These are phyloP conservation scores for Narcine bancroftii DNA, from an alignment of 2,113 vertebrate species.

Conservation along the genomic window DNA sequence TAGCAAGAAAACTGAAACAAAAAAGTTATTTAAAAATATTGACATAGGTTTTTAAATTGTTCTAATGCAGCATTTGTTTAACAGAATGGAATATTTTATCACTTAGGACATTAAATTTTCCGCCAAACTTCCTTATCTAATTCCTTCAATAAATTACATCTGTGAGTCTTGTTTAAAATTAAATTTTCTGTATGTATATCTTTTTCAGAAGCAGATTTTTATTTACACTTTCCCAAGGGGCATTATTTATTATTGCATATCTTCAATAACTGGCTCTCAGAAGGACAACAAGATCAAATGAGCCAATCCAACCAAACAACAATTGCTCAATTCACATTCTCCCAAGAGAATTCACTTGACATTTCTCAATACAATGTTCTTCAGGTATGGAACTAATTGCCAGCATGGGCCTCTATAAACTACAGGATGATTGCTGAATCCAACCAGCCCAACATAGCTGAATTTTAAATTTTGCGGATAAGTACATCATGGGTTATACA, in stretches of 20 bases:
- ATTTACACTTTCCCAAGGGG: background rate
- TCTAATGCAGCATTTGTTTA: background rate
- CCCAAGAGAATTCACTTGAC: background rate
- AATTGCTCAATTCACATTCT: background rate
- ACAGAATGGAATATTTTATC: background rate
- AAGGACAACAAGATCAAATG: background rate
- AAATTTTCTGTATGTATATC: background rate
- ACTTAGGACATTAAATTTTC: background rate
- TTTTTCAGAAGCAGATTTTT: background rate
- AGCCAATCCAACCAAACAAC: background rate
- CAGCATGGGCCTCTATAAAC: background rate
- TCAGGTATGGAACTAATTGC: background rate
- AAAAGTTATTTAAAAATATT: background rate
- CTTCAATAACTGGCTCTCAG: background rate
- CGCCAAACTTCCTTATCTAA: background rate
- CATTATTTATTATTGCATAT: background rate
- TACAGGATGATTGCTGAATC: slow-evolving; percentile 3
- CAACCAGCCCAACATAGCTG: background rate
- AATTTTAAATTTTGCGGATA: background rate
- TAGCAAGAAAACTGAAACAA: background rate
- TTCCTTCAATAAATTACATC: background rate
- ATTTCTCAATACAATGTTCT: background rate
- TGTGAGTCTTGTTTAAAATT: background rate
- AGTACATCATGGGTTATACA: background rate
- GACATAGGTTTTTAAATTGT: background rate